Evolutionary conservation across 2,888 invertebrate genomes (phyloP).

Genomic region (Chalcis sispes): DNA sequence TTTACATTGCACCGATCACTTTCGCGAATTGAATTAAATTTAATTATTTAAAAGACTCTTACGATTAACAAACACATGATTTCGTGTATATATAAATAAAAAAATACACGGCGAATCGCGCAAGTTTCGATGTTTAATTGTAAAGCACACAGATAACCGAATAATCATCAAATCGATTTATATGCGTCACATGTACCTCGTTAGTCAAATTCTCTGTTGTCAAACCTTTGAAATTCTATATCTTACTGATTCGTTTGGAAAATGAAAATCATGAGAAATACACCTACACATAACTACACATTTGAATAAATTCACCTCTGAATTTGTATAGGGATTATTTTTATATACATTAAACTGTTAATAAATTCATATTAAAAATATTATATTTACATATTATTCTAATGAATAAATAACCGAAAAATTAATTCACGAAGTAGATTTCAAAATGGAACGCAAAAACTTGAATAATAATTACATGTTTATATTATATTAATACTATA

Average conservation of each 20-base stretch:
- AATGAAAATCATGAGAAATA: neutral
- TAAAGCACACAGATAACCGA: neutral
- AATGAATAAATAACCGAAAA: no score
- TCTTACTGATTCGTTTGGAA: neutral
- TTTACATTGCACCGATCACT: neutral
- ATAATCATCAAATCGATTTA: conserved; percentile 30
- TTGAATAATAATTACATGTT: no score
- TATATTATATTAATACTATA: no score
- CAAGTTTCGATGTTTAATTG: conserved; percentile 7
- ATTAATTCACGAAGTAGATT: no score
- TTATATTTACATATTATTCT: no score
- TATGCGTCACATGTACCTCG: conserved; percentile 25
- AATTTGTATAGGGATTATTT: neutral
- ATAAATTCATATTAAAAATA: neutral
- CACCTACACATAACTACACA: neutral
- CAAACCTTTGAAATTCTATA: neutral
- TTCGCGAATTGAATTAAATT: neutral
- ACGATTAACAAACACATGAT: neutral
- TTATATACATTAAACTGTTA: neutral
- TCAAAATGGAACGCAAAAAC: no score
- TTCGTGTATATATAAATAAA: neutral
- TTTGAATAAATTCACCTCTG: neutral
- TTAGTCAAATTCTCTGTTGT: conserved; percentile 10
- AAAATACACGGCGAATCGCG: neutral
- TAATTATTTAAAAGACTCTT: neutral